Conservation (phyloP, 2,888 invertebrate genomes). For the Holacanthella duospinosa region DNA sequence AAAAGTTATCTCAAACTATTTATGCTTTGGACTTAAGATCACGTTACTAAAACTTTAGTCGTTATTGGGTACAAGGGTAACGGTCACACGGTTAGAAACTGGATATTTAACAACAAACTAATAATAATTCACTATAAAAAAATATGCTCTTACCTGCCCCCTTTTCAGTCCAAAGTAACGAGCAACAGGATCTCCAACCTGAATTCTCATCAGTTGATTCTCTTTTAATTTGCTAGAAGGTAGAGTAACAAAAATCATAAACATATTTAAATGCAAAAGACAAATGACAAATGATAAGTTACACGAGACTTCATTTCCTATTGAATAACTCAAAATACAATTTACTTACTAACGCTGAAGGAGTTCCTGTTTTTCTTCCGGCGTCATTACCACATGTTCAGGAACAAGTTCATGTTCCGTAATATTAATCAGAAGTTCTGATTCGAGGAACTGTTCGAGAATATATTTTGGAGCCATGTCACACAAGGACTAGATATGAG, state of each 20-base stretch:
- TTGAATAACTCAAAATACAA: not conserved
- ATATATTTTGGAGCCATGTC: slow-evolving; percentile 99
- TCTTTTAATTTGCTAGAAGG: slow-evolving; percentile 94
- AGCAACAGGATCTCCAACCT: slow-evolving; percentile 95
- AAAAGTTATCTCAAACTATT: not conserved
- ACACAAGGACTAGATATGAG: slow-evolving; percentile 61
- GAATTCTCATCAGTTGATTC: slow-evolving; percentile 97
- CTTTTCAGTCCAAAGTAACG: slow-evolving; percentile 96
- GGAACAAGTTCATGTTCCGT: slow-evolving; percentile 97
- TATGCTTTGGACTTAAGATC: not conserved
- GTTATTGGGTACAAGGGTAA: too few relatives aligned
- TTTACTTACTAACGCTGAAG: slow-evolving; percentile 74
- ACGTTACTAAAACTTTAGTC: too few relatives aligned
- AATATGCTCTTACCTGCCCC: slow-evolving; percentile 76
- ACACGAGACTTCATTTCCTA: not conserved
- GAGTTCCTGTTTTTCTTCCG: slow-evolving; percentile 93
- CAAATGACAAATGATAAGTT: slow-evolving; percentile 5
- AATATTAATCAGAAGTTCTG: slow-evolving; percentile 92
- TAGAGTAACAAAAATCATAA: slow-evolving; percentile 16
- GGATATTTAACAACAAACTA: too few relatives aligned
- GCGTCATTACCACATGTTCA: slow-evolving; percentile 95
- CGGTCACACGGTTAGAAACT: too few relatives aligned
- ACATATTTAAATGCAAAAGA: slow-evolving; percentile 7
- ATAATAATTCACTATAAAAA: not conserved
- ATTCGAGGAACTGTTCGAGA: slow-evolving; percentile 87